These are phyloP conservation scores for Scaptomyza reducta DNA, from an alignment of 2,888 invertebrate species.

Conservation along the genomic window DNA sequence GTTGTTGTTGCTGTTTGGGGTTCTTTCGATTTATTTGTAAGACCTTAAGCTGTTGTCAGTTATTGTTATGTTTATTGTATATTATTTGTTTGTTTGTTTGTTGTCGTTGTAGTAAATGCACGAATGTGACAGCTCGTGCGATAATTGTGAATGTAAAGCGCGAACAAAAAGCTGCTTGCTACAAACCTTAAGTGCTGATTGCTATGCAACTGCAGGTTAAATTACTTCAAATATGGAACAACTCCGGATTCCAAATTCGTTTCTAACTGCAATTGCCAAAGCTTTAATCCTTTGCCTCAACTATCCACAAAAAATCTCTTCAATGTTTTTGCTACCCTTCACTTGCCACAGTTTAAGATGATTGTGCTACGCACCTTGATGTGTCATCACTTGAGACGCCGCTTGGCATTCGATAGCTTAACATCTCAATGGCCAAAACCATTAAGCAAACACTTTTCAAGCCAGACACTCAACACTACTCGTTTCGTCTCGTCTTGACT, in stretches of 20 bases:
- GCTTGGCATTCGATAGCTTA: conserved; percentile 47
- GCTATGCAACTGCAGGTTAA: neutral
- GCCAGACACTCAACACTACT: conserved; percentile 29
- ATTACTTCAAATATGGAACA: neutral
- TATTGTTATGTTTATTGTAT: conserved; percentile 67
- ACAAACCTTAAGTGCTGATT: neutral
- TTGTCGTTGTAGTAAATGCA: conserved; percentile 25
- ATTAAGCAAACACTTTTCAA: conserved; percentile 33
- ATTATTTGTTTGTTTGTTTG: conserved; percentile 31
- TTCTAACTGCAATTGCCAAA: neutral
- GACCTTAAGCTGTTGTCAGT: conserved; percentile 59
- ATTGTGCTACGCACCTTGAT: conserved; percentile 57
- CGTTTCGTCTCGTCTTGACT: neutral
- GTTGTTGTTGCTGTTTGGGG: conserved; percentile 17
- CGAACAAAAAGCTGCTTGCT: conserved; percentile 34
- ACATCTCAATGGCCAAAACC: conserved; percentile 56
- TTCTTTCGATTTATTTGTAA: conserved; percentile 58
- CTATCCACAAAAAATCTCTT: neutral
- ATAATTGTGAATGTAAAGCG: conserved; percentile 50
- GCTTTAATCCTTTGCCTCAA: neutral
- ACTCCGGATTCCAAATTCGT: neutral
- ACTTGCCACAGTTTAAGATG: conserved; percentile 8
- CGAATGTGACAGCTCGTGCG: conserved; percentile 44
- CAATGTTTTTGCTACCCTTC: conserved; percentile 8
- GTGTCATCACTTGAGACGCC: conserved; percentile 69